These are phyloP conservation scores for Neelides sp. DNA, from an alignment of 1,140 invertebrate genomes.

Conservation along the genomic window DNA sequence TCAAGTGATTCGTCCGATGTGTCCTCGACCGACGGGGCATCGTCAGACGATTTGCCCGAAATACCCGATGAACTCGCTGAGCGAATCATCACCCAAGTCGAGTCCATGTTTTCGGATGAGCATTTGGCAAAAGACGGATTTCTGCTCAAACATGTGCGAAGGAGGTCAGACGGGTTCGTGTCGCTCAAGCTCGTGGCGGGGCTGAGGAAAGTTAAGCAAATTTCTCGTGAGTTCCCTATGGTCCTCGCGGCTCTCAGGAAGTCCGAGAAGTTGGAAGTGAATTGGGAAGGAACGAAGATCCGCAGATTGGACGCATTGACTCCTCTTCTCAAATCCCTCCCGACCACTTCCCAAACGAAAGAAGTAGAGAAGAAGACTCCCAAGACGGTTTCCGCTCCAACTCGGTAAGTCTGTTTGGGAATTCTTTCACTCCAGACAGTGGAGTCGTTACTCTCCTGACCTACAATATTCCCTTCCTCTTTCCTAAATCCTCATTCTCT, in stretches of 20 bases:
- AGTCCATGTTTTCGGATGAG: constrained; percentile 88
- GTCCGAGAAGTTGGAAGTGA: constrained; percentile 74
- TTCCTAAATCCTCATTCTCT: too few species aligned
- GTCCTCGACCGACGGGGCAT: too few species aligned
- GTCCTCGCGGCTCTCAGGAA: constrained; percentile 33
- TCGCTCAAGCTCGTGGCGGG: constrained; percentile 86
- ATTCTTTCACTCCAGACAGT: too few species aligned
- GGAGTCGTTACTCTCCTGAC: too few species aligned
- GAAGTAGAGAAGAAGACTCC: too few species aligned
- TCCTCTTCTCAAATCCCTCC: constrained; percentile 74
- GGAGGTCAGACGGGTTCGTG: constrained; percentile 89
- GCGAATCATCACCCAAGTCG: constrained; percentile 68
- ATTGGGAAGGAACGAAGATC: constrained; percentile 81
- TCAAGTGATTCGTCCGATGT: too few species aligned
- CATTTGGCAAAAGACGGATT: constrained; percentile 92
- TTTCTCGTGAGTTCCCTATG: constrained; percentile 84
- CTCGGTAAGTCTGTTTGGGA: too few species aligned
- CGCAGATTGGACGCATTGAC: constrained; percentile 69
- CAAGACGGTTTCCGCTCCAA: too few species aligned
- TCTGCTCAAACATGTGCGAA: constrained; percentile 78
- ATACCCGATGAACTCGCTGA: constrained; percentile 60
- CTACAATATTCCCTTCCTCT: too few species aligned
- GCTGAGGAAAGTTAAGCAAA: constrained; percentile 79
- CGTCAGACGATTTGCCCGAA: too few species aligned
- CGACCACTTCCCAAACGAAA: constrained; percentile 28